phyloP scores from a whole-genome alignment of 2,888 invertebrate genomes.

The Mactromeris polynyma region DNA sequence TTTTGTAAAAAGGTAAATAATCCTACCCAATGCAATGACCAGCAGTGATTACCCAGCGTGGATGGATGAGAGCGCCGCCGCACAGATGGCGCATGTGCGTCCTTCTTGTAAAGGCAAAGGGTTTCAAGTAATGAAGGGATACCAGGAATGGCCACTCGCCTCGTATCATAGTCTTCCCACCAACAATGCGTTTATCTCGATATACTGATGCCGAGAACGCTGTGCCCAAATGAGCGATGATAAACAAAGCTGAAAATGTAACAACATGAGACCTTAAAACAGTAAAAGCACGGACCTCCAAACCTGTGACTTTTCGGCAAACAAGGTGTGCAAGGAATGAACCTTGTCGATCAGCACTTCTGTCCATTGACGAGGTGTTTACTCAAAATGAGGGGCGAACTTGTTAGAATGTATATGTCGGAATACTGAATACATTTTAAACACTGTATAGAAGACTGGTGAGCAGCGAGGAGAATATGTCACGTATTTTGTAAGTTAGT shows the following conservation, averaged over 20 bases:
- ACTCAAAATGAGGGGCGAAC: too few species aligned
- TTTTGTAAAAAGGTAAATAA: too few species aligned
- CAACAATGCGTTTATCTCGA: conserved; percentile 62
- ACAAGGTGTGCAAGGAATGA: too few species aligned
- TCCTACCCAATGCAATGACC: conserved; percentile 80
- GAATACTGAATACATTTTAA: too few species aligned
- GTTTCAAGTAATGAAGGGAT: conserved; percentile 69
- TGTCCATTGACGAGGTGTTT: too few species aligned
- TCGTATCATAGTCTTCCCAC: conserved; percentile 59
- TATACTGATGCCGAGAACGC: background rate
- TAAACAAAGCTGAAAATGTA: background rate
- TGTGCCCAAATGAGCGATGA: background rate
- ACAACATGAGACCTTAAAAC: background rate
- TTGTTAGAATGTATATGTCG: too few species aligned
- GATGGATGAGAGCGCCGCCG: conserved; percentile 76
- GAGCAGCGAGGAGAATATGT: too few species aligned
- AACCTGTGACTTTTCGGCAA: too few species aligned
- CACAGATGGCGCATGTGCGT: conserved; percentile 74
- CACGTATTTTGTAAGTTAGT: too few species aligned
- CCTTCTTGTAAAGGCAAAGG: conserved; percentile 65
- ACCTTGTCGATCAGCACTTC: too few species aligned
- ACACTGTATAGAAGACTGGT: too few species aligned
- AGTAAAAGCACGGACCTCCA: too few species aligned
- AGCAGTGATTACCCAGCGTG: conserved; percentile 78
- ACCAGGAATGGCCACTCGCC: conserved; percentile 75